phyloP scores from a whole-genome alignment of 2,888 invertebrate species.

The Incurvaria masculella region DNA sequence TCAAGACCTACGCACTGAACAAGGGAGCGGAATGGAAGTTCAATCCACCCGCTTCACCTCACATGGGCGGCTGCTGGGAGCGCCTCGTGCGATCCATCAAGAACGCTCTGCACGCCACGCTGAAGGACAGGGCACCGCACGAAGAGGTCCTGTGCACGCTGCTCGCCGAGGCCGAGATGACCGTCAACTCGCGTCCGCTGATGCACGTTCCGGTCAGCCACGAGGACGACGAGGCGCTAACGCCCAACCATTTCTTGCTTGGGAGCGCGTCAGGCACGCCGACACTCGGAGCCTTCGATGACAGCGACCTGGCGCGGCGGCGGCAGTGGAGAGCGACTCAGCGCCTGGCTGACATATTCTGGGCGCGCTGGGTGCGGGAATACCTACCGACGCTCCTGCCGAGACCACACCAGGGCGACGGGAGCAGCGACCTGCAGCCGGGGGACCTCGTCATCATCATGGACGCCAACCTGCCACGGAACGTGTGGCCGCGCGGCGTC shows the following conservation, averaged over 20 bases:
- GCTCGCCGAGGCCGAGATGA: background rate
- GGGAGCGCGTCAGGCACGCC: conserved; percentile 12
- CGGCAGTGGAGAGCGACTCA: conserved; percentile 9
- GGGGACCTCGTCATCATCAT: conserved; percentile 1
- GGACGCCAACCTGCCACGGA: background rate
- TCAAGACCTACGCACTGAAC: background rate
- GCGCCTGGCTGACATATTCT: conserved; percentile 7
- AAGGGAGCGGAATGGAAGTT: background rate
- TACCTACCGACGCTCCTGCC: conserved; percentile 16
- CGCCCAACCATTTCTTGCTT: conserved; percentile 17
- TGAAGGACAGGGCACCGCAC: background rate
- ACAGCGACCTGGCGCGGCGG: conserved; percentile 3
- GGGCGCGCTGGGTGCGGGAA: conserved; percentile 16
- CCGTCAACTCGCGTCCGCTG: conserved; percentile 14
- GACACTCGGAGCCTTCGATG: background rate
- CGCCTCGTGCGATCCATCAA: background rate
- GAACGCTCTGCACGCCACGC: background rate
- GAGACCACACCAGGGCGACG: background rate
- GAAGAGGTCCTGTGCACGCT: background rate
- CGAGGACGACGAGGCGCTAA: conserved; percentile 11
- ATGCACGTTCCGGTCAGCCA: conserved; percentile 13
- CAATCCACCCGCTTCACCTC: background rate
- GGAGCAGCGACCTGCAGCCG: background rate
- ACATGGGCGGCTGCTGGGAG: background rate
- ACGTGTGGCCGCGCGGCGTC: conserved; percentile 1